Conservation (phyloP, 2,113 vertebrate species). For the Lanius collurio region DNA sequence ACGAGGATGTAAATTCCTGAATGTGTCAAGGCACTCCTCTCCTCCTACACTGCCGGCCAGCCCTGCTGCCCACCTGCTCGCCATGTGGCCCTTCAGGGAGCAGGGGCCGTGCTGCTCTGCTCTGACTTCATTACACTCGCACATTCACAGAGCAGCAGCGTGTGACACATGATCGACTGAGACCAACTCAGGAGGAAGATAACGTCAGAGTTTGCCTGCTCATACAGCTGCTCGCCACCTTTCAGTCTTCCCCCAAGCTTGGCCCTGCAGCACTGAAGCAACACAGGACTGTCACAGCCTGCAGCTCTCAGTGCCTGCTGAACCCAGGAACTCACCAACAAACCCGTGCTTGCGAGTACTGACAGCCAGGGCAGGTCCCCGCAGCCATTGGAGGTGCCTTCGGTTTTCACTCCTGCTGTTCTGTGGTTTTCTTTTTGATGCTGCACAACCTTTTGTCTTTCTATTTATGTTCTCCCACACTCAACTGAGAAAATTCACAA, state of each 20-base stretch:
- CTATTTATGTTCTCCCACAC: neutral
- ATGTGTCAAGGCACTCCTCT: neutral
- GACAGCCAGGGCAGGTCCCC: neutral
- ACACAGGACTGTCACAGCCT: neutral
- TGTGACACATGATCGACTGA: neutral
- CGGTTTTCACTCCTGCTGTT: neutral
- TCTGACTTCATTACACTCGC: neutral
- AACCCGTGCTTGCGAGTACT: neutral
- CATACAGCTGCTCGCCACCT: slow-evolving; percentile 36
- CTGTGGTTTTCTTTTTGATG: neutral
- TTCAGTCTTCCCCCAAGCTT: neutral
- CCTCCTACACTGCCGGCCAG: neutral
- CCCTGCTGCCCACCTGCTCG: neutral
- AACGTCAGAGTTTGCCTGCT: neutral
- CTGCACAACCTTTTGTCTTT: neutral
- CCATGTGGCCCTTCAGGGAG: neutral
- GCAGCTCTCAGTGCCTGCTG: neutral
- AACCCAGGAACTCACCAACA: neutral
- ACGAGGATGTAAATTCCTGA: neutral
- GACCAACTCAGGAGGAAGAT: neutral
- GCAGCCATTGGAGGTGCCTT: neutral
- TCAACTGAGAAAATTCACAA: neutral
- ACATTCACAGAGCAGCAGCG: neutral
- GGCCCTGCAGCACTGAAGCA: neutral
- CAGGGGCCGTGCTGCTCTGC: neutral